These are phyloP conservation scores for Pygoscelis antarcticus DNA, from an alignment of 2,113 vertebrate species.

Conservation along the genomic window DNA sequence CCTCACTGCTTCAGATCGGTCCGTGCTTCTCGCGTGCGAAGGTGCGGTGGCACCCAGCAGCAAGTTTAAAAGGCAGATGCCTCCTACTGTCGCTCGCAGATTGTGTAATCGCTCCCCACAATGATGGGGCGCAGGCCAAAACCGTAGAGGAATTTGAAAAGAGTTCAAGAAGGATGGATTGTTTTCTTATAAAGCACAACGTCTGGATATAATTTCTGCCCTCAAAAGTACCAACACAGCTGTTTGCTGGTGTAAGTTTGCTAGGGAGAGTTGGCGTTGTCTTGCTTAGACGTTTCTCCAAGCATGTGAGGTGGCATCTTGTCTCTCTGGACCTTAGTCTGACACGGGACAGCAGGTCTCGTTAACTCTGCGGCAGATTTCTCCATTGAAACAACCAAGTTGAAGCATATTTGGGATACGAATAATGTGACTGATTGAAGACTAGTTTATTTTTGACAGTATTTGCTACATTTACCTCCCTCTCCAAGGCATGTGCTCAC, in stretches of 20 bases:
- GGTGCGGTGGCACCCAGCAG: not conserved
- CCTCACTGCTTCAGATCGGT: not conserved
- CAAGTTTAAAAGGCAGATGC: not conserved
- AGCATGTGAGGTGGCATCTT: not conserved
- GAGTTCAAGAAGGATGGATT: not conserved
- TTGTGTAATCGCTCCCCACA: not conserved
- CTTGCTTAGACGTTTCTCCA: not conserved
- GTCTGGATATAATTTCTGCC: not conserved
- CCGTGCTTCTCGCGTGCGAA: fast-evolving
- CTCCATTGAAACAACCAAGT: fast-evolving
- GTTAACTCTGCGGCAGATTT: not conserved
- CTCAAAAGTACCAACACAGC: not conserved
- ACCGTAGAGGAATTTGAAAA: too few relatives aligned
- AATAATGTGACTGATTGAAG: not conserved
- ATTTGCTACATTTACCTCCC: too few relatives aligned
- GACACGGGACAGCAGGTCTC: not conserved
- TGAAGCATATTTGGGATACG: not conserved
- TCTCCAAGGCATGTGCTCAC: fast-evolving
- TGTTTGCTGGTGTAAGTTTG: too few relatives aligned
- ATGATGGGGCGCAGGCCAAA: not conserved
- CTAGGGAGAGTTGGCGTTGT: not conserved
- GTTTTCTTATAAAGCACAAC: not conserved
- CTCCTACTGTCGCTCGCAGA: not conserved
- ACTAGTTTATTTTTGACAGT: not conserved
- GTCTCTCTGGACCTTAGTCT: not conserved